Conservation (phyloP, 2,113 vertebrate species). For the Apus apus region DNA sequence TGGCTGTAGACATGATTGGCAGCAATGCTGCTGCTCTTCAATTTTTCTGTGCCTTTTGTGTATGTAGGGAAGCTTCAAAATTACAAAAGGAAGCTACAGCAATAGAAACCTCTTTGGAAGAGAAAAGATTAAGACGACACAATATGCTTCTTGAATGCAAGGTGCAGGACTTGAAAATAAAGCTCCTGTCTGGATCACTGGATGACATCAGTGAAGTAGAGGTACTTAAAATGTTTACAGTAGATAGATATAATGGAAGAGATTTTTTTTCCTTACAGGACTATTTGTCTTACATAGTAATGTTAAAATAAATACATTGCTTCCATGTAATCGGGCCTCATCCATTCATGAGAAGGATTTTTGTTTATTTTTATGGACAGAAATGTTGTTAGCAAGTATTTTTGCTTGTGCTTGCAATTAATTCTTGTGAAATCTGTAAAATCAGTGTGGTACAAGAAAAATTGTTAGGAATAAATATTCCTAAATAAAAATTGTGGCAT, state of each 20-base stretch:
- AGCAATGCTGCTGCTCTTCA: neutral
- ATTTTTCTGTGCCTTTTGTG: neutral
- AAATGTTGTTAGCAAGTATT: neutral
- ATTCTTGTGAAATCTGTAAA: neutral
- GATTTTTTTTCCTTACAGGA: neutral
- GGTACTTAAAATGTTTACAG: conserved; percentile 68
- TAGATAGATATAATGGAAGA: neutral
- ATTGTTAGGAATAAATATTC: neutral
- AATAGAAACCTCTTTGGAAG: conserved; percentile 84
- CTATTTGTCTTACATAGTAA: neutral
- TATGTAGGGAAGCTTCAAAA: conserved; percentile 80
- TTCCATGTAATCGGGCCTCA: neutral
- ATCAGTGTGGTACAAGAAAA: neutral
- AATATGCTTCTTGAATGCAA: conserved; percentile 91
- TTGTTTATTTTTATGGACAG: neutral
- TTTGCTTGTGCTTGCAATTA: neutral
- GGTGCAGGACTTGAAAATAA: conserved; percentile 82
- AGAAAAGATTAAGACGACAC: conserved; percentile 82
- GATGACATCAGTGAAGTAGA: conserved; percentile 88
- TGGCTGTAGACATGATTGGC: neutral
- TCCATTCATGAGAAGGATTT: neutral
- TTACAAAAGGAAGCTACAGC: conserved; percentile 81
- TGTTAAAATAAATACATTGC: neutral
- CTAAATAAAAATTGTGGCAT: neutral
- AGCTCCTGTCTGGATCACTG: conserved; percentile 81